Evolutionary conservation across 2,888 invertebrate genomes (phyloP), one percentile per base, ranked within the genome.

Genomic region (Colletes collaris): DNA sequence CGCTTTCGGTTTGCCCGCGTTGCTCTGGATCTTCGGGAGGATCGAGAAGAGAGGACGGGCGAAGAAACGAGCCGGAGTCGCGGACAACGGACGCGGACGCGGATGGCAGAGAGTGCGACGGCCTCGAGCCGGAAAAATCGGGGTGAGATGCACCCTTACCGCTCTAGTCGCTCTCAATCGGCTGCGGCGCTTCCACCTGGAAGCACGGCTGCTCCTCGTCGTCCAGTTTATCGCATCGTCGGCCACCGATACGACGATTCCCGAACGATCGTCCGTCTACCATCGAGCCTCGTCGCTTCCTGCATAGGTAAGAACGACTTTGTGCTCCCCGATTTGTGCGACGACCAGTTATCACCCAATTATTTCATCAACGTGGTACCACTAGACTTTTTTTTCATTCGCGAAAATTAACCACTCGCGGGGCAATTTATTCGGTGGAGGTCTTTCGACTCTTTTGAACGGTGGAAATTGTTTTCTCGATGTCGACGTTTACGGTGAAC

Each of bases 101-200:
- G 44, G 16, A 64, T 11, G 67, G 89, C 89, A 90, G 86, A 84
- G 82, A 86, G 80, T 78, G 89, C 91, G 90, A 89, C 89, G 91
- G 90, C 91, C 89, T 86, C 86, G 89, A 86, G 91, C 89, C 91
- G 91, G 86, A 87, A 85, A 65, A 73, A 83, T 74, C 90, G 87
- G 90, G 90, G 87, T 89, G 90, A 89, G 87, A 90, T 90, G 90
- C 89, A 83, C 89, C 88, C 86, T 85, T 85, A 80, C 79, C 89
- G 86, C 86, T 87, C 83, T 83, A 64, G 67, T 84, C 89, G 86
- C 88, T 88, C 86, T 89, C 92, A 91, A 89, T 91, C 90, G 90
- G 86, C 89, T 88, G 86, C 89, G 89, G 87, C 87, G 86, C 89
- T 89, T 89, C 88, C 89, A 87, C 86, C 86, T 87, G 88, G 89